Evolutionary conservation across 2,888 invertebrate species (phyloP).

Genomic region (Cantharis rustica): DNA sequence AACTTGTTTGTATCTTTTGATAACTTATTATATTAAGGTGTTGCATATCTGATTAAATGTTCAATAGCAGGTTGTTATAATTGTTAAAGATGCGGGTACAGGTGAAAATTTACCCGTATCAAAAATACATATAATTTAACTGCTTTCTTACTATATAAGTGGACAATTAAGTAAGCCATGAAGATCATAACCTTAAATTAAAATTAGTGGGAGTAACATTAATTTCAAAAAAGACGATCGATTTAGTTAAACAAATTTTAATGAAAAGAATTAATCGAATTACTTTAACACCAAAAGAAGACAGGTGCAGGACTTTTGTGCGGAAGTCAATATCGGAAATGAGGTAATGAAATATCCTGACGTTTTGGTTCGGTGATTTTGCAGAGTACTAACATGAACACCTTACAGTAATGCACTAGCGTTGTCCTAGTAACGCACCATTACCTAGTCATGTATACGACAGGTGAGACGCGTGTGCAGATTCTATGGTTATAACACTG

Average conservation of each 20-base stretch:
- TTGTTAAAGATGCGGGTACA: conserved; percentile 25
- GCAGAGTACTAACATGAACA: conserved; percentile 21
- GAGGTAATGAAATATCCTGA: conserved; percentile 22
- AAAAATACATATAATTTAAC: conserved; percentile 10
- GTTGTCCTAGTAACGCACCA: conserved; percentile 25
- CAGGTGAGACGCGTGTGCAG: conserved; percentile 35
- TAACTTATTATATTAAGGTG: neutral
- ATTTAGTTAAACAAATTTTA: neutral
- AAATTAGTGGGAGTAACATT: neutral
- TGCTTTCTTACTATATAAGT: neutral
- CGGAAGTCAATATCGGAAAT: conserved; percentile 29
- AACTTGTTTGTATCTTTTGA: neutral
- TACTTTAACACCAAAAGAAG: neutral
- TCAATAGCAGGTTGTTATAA: conserved; percentile 21
- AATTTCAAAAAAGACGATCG: neutral
- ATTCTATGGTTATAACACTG: conserved; percentile 31
- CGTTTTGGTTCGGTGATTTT: conserved; percentile 23
- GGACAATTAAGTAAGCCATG: neutral
- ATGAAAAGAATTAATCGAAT: neutral
- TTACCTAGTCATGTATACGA: conserved; percentile 22
- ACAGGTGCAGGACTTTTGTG: conserved; percentile 15
- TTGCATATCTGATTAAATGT: conserved; percentile 6
- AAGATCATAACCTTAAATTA: neutral
- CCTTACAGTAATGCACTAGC: conserved; percentile 31
- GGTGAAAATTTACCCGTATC: conserved; percentile 23